Conservation (phyloP, 2,797 vertebrate genomes). For the Galagoides demidoff region DNA sequence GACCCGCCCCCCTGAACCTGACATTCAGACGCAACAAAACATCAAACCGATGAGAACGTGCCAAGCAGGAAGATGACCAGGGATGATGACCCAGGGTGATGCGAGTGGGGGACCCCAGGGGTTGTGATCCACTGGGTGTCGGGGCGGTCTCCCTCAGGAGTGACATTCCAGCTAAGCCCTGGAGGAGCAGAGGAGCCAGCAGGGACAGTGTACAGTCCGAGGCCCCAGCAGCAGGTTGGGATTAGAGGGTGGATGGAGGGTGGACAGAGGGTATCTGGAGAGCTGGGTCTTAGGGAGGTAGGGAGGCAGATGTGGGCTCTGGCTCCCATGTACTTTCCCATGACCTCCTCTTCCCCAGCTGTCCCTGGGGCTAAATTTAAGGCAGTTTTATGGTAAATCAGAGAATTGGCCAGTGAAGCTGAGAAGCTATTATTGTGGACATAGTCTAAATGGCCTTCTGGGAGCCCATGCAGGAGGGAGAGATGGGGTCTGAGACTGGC, state of each 20-base stretch:
- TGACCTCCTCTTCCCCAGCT: neutral
- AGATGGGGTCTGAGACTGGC: neutral
- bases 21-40: neutral
- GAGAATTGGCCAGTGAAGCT: conserved; percentile 16
- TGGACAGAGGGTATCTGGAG: accelerated
- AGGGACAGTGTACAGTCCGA: too few species aligned
- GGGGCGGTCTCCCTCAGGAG: neutral
- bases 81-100: accelerated
- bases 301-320: neutral
- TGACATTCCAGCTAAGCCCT: neutral
- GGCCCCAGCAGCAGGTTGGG: neutral
- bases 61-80: neutral
- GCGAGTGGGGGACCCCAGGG: accelerated
- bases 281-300: neutral
- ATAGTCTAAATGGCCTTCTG: conserved; percentile 62
- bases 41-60: neutral
- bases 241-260: accelerated
- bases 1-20: neutral
- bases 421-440: conserved; percentile 17
- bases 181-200: neutral
- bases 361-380: conserved; percentile 35
- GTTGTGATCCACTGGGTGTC: accelerated
- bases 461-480: conserved; percentile 59
- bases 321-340: neutral
- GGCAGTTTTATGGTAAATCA: conserved; percentile 59